Evolutionary conservation across 2,797 vertebrate genomes (phyloP).

Genomic region (Iguana delicatissima): DNA sequence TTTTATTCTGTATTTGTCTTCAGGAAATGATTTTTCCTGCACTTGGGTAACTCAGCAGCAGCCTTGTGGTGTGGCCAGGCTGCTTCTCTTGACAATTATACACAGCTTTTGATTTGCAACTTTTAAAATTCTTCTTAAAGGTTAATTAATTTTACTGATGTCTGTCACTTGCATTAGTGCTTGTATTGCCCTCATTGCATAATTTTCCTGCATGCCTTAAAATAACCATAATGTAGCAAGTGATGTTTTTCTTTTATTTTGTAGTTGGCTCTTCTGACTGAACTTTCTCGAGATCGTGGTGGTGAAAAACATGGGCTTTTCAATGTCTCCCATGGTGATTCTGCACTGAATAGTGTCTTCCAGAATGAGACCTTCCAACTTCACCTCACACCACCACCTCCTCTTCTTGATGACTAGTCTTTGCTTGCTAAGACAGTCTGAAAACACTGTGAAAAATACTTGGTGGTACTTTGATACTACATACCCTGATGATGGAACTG

Average conservation of each 20-base stretch:
- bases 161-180: not conserved
- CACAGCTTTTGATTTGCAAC: not conserved
- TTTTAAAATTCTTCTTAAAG: not conserved
- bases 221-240: fast-evolving
- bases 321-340: constrained; percentile 77
- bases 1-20: not conserved
- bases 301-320: constrained; percentile 82
- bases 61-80: not conserved
- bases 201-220: fast-evolving
- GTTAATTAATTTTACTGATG: not conserved
- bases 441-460: constrained; percentile 1
- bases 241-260: constrained; percentile 52
- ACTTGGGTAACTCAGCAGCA: not conserved
- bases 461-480: not conserved
- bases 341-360: constrained; percentile 83
- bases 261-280: constrained; percentile 92
- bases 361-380: constrained; percentile 91
- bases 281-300: constrained; percentile 83
- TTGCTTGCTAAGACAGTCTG: fast-evolving
- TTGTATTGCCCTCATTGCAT: not conserved
- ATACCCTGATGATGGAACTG: not conserved
- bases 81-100: not conserved
- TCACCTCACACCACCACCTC: constrained; percentile 90
- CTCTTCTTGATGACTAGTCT: constrained; percentile 82
- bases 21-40: not conserved